These are phyloP conservation scores for Epinephelus awoara DNA, from an alignment of 2,797 vertebrate genomes.

Conservation along the genomic window DNA sequence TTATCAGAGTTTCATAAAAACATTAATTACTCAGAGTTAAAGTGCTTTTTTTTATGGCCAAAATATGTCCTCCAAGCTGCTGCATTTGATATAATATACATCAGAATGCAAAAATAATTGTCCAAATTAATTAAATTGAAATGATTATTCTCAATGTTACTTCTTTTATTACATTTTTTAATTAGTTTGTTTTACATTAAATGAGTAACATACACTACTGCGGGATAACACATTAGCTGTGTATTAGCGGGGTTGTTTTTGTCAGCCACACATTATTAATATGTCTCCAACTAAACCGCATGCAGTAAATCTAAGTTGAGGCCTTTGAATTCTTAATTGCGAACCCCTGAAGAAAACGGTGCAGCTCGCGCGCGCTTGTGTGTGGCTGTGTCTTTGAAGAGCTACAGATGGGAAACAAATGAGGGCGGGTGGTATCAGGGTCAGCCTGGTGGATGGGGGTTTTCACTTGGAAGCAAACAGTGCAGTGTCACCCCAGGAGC, in stretches of 20 bases:
- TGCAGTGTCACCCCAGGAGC: slow-evolving; percentile 61
- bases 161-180: slow-evolving; percentile 40
- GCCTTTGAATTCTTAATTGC: slow-evolving; percentile 69
- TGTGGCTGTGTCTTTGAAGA: slow-evolving; percentile 66
- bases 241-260: slow-evolving; percentile 45
- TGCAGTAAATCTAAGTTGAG: slow-evolving; percentile 56
- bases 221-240: slow-evolving; percentile 30
- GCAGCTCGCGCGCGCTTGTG: slow-evolving; percentile 14
- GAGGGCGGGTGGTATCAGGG: slow-evolving; percentile 54
- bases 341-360: slow-evolving; percentile 55
- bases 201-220: slow-evolving; percentile 21
- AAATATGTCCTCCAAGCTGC: slow-evolving; percentile 11
- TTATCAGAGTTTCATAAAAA: slow-evolving; percentile 13
- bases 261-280: slow-evolving; percentile 49
- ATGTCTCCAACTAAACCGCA: slow-evolving; percentile 46
- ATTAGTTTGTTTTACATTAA: slow-evolving; percentile 53
- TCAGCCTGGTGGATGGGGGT: slow-evolving; percentile 39
- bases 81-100: slow-evolving; percentile 19
- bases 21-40: slow-evolving; percentile 10
- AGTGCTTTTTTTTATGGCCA: slow-evolving; percentile 16
- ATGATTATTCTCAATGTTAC: slow-evolving; percentile 10
- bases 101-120: slow-evolving; percentile 24
- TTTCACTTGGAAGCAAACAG: slow-evolving; percentile 49
- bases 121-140: slow-evolving; percentile 27
- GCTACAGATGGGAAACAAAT: slow-evolving; percentile 68